Percentiles rank a stretch among this genome's conserved stretches.
phyloP scores from a whole-genome alignment of 2,113 vertebrate species.

The Oreocharis arfaki region DNA sequence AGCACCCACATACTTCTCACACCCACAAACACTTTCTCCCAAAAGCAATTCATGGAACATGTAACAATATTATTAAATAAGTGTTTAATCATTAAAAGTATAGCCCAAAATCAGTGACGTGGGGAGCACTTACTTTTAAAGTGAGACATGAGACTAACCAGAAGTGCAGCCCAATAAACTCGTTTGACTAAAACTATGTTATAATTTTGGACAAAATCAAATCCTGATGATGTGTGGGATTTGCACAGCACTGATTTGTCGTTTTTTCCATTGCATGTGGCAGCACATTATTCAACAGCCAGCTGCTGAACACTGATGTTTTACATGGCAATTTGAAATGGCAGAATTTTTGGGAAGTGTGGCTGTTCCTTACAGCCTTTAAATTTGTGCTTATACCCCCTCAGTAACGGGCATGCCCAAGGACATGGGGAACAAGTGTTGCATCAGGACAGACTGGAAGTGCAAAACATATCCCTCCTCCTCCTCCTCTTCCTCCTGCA shows the following conservation, averaged over 20 bases:
- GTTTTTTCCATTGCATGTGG: not conserved
- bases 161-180: not conserved
- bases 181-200: not conserved
- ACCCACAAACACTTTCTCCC: constrained; percentile 49
- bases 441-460: not conserved
- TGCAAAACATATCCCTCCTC: not conserved
- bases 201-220: not conserved
- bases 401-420: not conserved
- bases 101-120: not conserved
- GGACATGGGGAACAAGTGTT: not conserved
- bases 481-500: not conserved
- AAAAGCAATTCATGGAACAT: constrained; percentile 5
- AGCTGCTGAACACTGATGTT: not conserved
- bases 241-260: not conserved
- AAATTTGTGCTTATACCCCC: not conserved
- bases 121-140: not conserved
- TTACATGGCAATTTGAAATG: not conserved
- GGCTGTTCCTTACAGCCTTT: not conserved
- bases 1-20: constrained; percentile 61
- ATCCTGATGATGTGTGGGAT: not conserved
- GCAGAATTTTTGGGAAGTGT: not conserved
- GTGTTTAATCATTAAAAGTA: not conserved
- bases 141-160: not conserved
- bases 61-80: not conserved
- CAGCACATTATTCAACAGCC: not conserved